Percentiles rank a stretch among this genome's conserved stretches.
These are phyloP conservation scores for Eulemur albifrons DNA, from an alignment of 2,797 vertebrate species.

Conservation along the genomic window DNA sequence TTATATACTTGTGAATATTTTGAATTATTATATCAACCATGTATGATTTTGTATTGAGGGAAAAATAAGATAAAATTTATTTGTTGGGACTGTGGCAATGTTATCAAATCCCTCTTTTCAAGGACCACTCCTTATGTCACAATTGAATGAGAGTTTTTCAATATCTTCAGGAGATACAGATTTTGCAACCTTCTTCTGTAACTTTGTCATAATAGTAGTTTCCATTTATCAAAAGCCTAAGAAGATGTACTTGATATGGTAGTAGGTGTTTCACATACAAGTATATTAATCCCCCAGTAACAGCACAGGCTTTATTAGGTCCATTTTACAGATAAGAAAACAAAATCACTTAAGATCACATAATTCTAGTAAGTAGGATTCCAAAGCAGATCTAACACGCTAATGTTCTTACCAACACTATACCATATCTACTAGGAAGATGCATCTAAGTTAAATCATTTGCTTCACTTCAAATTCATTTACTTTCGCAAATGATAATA, in stretches of 20 bases:
- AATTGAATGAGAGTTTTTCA: conserved; percentile 34
- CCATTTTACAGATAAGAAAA: neutral
- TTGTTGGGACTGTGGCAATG: neutral
- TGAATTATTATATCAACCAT: neutral
- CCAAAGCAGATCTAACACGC: neutral
- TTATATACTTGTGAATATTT: neutral
- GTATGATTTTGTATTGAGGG: neutral
- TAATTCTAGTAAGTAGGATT: neutral
- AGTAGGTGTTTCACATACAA: neutral
- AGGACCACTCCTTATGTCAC: neutral
- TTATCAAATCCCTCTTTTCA: neutral
- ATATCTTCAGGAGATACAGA: neutral
- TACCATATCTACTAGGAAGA: neutral
- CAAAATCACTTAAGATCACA: neutral
- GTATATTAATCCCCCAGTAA: neutral
- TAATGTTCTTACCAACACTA: neutral
- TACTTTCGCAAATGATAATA: neutral
- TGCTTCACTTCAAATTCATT: neutral
- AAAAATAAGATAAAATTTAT: neutral
- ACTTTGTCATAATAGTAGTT: neutral
- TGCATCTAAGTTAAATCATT: neutral
- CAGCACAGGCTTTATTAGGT: neutral
- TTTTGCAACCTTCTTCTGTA: neutral
- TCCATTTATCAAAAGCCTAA: neutral
- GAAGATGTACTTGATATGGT: neutral